Percentiles rank a stretch among this genome's conserved stretches.
phyloP scores from a whole-genome alignment of 2,888 invertebrate species.

The Lordiphosa andalusiaca region DNA sequence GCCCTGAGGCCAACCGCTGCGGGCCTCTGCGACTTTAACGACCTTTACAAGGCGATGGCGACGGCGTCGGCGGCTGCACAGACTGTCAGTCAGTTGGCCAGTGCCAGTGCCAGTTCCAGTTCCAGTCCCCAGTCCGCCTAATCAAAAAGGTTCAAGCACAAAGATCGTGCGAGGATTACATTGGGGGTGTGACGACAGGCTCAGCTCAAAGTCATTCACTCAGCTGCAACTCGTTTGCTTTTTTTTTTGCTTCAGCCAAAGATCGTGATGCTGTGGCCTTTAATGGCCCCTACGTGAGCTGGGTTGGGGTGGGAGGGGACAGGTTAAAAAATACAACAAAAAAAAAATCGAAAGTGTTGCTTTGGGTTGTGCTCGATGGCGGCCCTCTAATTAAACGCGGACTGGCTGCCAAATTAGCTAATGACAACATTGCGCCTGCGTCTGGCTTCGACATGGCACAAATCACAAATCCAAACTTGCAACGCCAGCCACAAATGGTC shows the following conservation, averaged over 20 bases:
- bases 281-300: slow-evolving; percentile 77
- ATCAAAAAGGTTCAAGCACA: slow-evolving; percentile 50
- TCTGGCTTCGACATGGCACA: slow-evolving; percentile 32
- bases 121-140: slow-evolving; percentile 35
- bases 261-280: slow-evolving; percentile 68
- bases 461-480: slow-evolving; percentile 34
- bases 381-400: slow-evolving; percentile 66
- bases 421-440: slow-evolving; percentile 46
- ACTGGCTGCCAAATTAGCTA: slow-evolving; percentile 72
- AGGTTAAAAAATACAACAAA: background rate
- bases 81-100: slow-evolving; percentile 33
- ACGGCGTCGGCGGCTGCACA: slow-evolving; percentile 31
- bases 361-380: slow-evolving; percentile 24
- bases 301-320: slow-evolving; percentile 16
- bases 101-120: slow-evolving; percentile 24
- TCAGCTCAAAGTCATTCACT: slow-evolving; percentile 43
- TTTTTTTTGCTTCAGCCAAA: slow-evolving; percentile 19
- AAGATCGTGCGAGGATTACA: slow-evolving; percentile 72
- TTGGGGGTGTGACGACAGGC: slow-evolving; percentile 69
- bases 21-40: slow-evolving; percentile 61
- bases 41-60: slow-evolving; percentile 61
- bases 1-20: slow-evolving; percentile 26
- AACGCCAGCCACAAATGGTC: slow-evolving; percentile 54
- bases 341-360: slow-evolving; percentile 61
- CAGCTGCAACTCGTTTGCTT: slow-evolving; percentile 15